Evolutionary conservation across 2,113 vertebrate species (phyloP), one percentile per base, ranked within the genome.

Genomic region (Tetrax tetrax): DNA sequence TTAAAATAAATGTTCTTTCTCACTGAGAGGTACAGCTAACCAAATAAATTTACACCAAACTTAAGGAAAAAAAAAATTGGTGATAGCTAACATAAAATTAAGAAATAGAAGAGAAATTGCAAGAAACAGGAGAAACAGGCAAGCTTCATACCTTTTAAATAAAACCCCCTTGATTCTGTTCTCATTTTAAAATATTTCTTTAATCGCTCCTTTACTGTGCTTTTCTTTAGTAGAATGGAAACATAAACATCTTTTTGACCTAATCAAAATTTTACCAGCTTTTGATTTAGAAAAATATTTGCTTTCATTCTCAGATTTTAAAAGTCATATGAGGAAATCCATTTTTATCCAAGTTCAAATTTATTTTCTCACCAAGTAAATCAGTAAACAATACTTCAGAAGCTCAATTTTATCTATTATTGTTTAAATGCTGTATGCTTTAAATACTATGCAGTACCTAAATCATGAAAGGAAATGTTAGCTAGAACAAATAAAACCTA

Each of bases 401-500:
- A 47, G 59, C 82, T 96, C 69, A 93, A 84, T 93, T 86, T 93
- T 43, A 43, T 82, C 56, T 95, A 35, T 69, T 92, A 59, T n/a
- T 0, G 2, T 95, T 96, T 77, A 93, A 96, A 91, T 43, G 21
- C 29, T 3, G 6, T 64, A 76, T 86, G 89, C 61, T 92, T 96
- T 95, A 94, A 91, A 61, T 83, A 33, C 28, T 35, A 48, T 9
- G 5, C 10, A 65, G 51, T 63, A 77, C 35, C 45, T 93, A 69
- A 47, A 28, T 85, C 71, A 82, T 47, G 14, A 85, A 28, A 29
- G 33, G 51, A 93, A 96, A 87, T 23, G 38, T 61, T 90, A 91
- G 61, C 60, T 56, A 96, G 88, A 96, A 93, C 65, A 97, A 97
- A 95, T 65, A 95, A 89, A 93, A 91, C 41, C 48, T 43, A 78